phyloP scores from a whole-genome alignment of 2,113 vertebrate genomes.

The Henicopernis longicauda region DNA sequence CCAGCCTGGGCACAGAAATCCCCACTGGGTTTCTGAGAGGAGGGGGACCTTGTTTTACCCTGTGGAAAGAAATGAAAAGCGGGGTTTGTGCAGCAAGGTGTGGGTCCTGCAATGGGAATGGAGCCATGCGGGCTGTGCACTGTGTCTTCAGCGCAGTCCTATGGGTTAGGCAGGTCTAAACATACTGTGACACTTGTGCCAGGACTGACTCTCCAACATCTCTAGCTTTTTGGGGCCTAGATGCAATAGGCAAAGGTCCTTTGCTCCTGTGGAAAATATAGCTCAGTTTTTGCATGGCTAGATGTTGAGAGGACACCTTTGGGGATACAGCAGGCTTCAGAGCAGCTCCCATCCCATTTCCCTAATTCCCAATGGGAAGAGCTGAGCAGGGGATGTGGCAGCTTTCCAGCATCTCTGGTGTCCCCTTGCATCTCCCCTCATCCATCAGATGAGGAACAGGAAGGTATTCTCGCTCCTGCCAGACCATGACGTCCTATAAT shows the following conservation, averaged over 20 bases:
- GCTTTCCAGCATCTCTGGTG: not conserved
- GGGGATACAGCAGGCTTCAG: not conserved
- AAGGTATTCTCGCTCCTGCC: not conserved
- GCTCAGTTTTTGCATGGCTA: not conserved
- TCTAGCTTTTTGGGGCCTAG: too few species aligned
- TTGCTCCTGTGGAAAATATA: not conserved
- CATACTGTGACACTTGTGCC: not conserved
- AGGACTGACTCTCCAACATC: not conserved
- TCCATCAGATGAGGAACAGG: not conserved
- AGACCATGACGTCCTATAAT: not conserved
- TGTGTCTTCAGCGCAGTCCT: rapidly evolving
- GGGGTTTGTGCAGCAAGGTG: not conserved
- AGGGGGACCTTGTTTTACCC: not conserved
- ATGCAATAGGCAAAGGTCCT: not conserved
- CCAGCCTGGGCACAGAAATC: not conserved
- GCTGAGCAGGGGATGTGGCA: not conserved
- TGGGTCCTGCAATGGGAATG: rapidly evolving
- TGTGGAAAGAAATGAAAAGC: not conserved
- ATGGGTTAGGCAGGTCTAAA: rapidly evolving
- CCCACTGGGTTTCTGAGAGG: too few species aligned
- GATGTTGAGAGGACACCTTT: not conserved
- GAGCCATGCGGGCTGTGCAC: not conserved
- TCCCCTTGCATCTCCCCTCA: not conserved
- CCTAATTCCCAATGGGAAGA: not conserved
- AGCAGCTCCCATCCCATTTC: not conserved